Evolutionary conservation across 2,797 vertebrate species (phyloP).

Genomic region (Rhabdophis nuchalis): DNA sequence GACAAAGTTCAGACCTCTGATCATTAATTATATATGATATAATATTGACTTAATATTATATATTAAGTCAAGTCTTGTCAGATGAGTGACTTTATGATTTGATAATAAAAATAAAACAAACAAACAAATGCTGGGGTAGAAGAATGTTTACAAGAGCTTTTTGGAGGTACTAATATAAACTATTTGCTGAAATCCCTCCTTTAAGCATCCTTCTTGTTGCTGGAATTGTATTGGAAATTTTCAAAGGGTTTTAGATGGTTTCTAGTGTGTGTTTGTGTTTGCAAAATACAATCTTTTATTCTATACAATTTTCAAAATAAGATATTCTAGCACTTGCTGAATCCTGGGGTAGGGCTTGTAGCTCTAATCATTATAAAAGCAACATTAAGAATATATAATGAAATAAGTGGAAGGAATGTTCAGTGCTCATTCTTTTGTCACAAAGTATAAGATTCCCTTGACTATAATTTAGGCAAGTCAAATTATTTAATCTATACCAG

Average conservation of each 20-base stretch:
- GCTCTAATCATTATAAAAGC: not conserved
- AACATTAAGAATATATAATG: not conserved
- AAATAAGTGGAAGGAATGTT: not conserved
- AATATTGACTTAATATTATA: no score
- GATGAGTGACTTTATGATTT: not conserved
- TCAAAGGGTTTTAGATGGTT: not conserved
- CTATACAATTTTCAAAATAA: no score
- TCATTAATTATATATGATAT: not conserved
- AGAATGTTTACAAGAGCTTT: not conserved
- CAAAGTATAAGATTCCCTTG: not conserved
- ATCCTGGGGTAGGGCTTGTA: not conserved
- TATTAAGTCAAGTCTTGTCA: not conserved
- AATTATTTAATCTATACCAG: not conserved
- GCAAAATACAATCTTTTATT: not conserved
- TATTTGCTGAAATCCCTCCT: not conserved
- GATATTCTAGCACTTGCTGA: not conserved
- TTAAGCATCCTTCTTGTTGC: not conserved
- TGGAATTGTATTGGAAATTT: not conserved
- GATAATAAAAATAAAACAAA: no score
- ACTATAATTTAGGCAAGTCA: not conserved
- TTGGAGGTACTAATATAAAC: not conserved
- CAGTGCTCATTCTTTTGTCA: not conserved
- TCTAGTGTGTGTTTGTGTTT: not conserved
- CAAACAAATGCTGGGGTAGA: not conserved
- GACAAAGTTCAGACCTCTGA: no score